These are phyloP conservation scores for Craterocephalus amniculus DNA, from an alignment of 2,797 vertebrate genomes.

Conservation along the genomic window DNA sequence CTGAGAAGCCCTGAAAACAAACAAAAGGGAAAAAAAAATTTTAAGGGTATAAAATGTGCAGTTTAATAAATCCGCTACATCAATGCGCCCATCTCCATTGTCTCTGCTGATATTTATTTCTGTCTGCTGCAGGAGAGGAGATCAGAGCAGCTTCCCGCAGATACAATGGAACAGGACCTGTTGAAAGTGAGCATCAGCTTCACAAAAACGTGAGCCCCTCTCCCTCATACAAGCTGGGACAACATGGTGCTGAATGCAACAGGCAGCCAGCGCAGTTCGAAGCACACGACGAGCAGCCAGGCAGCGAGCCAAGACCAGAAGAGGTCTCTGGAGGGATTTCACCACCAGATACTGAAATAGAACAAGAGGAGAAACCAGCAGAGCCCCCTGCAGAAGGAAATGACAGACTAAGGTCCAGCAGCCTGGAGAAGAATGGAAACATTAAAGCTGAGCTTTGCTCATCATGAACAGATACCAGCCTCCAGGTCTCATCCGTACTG, in stretches of 20 bases:
- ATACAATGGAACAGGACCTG: conserved; percentile 52
- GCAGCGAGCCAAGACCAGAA: conserved; percentile 3
- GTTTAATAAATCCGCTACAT: no score
- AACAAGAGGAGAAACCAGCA: conserved; percentile 30
- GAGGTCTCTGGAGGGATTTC: conserved; percentile 12
- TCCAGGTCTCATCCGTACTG: neutral
- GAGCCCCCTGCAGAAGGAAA: conserved; percentile 27
- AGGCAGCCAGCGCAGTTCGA: conserved; percentile 32
- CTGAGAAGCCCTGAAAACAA: neutral
- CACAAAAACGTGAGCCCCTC: conserved; percentile 42
- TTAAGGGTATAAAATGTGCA: neutral
- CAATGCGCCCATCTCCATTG: neutral
- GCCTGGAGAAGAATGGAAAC: conserved; percentile 25
- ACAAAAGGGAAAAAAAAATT: neutral
- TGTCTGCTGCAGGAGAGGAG: conserved; percentile 38
- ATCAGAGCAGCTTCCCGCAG: conserved; percentile 38
- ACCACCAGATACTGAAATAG: conserved; percentile 14
- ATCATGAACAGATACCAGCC: conserved; percentile 18
- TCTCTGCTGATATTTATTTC: neutral
- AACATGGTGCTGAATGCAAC: conserved; percentile 17
- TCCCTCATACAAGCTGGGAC: conserved; percentile 22
- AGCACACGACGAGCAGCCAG: conserved; percentile 30
- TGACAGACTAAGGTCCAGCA: conserved; percentile 17
- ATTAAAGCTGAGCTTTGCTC: conserved; percentile 15
- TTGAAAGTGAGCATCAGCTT: conserved; percentile 25